Percentiles rank a stretch among this genome's conserved stretches.
Evolutionary conservation across 2,113 vertebrate genomes (phyloP).

Genomic region (Mandrillus leucophaeus): DNA sequence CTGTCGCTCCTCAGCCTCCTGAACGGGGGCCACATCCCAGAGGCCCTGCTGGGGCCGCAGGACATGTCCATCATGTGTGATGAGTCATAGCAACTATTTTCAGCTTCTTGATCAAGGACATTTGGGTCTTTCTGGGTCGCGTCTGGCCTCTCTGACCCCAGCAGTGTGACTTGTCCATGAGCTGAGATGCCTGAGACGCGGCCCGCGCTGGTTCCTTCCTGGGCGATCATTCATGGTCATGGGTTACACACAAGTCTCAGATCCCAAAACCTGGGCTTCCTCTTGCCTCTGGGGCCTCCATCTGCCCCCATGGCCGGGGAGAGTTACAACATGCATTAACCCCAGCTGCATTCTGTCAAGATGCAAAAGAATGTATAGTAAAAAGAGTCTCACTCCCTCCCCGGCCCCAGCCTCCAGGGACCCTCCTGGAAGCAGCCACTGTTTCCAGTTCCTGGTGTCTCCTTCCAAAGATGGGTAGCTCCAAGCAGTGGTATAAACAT

Average conservation of each 20-base stretch:
- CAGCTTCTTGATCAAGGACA: background rate
- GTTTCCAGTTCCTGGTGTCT: background rate
- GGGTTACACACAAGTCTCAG: no score
- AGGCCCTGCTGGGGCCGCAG: background rate
- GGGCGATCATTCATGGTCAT: accelerated
- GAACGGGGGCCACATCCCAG: background rate
- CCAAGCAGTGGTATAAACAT: accelerated
- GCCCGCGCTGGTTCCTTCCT: accelerated
- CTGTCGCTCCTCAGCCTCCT: accelerated
- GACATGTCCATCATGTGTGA: no score
- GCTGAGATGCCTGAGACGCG: background rate
- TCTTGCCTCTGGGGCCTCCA: background rate
- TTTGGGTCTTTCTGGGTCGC: background rate
- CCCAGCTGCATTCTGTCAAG: background rate
- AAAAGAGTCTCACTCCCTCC: background rate
- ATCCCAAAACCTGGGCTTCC: background rate
- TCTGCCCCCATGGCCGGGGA: no score
- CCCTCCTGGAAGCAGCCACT: no score
- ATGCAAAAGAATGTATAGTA: background rate
- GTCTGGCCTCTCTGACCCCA: background rate
- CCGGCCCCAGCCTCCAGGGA: no score
- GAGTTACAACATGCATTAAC: accelerated
- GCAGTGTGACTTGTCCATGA: background rate
- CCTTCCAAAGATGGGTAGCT: background rate
- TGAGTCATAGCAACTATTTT: background rate